Base-by-base conservation (phyloP, 2,888 invertebrate genomes). In the Fabriciana adippe region DNA sequence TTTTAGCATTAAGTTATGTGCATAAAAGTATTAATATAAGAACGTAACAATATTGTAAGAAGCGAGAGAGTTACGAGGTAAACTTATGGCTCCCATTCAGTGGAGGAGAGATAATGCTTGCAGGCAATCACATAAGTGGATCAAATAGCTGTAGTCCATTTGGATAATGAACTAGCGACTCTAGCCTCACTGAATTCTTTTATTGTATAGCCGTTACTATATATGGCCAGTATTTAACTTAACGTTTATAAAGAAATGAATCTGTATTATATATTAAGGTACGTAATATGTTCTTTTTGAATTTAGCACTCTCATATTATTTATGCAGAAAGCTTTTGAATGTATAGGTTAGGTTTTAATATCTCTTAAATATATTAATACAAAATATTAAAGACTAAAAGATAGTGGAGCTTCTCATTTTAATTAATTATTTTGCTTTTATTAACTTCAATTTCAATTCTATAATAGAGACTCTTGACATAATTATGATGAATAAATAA, bases 51-150 rank as follows among this genome's bases (percentile, higher is more conserved):
- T 88, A 88, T 86, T 85, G 88, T 89, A 83, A 86, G 88, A 79
- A 82, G 75, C 83, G 79, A 79, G 86, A 86, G 88, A 90, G 88
- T 89, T 92, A 90, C 90, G 89, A 88, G 88, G 87, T 88, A 90
- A 88, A 92, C 90, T 89, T 91, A 92, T 90, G 87, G 89, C 84
- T 87, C 86, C 88, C 87, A 91, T 92, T 91, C 91, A 84, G 84
- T 82, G 80, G 83, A 88, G 81, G 82, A 90, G 86, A 92, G 91
- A 91, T 92, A 92, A 92, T 91, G 89, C 88, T 90, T 88, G 89
- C 90, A 91, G 89, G 91, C 92, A 92, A 92, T 92, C 92, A 89
- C 91, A 92, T 91, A 92, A 92, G 92, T 92, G 92, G 91, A 92
- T 92, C 91, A 92, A 91, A 92, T 92, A 92, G 90, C 89, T 90